Conservation (phyloP, 1,140 invertebrate genomes). For the Bombus picipes region DNA sequence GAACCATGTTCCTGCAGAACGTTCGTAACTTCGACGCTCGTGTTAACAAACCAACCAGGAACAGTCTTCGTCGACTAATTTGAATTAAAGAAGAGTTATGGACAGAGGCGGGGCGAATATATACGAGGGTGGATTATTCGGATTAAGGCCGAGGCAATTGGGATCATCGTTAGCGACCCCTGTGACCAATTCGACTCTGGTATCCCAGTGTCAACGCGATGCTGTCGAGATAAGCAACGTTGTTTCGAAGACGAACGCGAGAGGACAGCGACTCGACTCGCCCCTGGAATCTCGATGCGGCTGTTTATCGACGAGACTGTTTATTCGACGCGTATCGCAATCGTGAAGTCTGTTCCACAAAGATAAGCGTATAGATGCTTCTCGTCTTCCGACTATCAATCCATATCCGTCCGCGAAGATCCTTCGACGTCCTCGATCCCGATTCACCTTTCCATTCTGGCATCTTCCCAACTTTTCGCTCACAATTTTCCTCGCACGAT, state of each 20-base stretch:
- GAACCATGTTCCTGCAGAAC: not conserved
- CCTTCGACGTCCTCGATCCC: not conserved
- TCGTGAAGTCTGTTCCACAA: not conserved
- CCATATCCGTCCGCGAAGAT: not conserved
- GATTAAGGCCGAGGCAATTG: constrained; percentile 69
- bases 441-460: not conserved
- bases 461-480: not conserved
- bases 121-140: constrained; percentile 68
- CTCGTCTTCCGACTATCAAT: not conserved
- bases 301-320: constrained; percentile 32
- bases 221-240: constrained; percentile 27
- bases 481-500: not conserved
- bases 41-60: not conserved
- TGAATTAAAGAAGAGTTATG: constrained; percentile 15
- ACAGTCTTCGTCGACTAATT: not conserved
- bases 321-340: constrained; percentile 3
- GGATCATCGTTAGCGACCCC: constrained; percentile 38
- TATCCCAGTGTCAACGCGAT: constrained; percentile 65
- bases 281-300: not conserved
- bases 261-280: not conserved
- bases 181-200: constrained; percentile 22
- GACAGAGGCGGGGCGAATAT: not conserved
- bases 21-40: not conserved
- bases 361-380: not conserved
- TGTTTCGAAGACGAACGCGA: constrained; percentile 15